Evolutionary conservation across 2,888 invertebrate genomes (phyloP).

Genomic region (Andrena flavipes): DNA sequence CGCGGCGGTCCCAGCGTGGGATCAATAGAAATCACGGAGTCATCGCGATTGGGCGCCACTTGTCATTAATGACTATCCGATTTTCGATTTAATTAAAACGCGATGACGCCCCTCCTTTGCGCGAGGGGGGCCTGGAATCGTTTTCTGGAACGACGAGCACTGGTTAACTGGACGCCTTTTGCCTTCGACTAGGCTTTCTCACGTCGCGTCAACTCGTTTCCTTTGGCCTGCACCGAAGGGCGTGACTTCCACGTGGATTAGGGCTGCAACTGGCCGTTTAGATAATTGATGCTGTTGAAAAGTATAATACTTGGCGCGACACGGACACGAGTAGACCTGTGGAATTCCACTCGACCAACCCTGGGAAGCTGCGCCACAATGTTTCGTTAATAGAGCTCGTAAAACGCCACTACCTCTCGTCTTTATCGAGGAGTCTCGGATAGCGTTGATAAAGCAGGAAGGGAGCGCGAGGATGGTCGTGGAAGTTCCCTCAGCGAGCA

Average conservation of each 20-base stretch:
- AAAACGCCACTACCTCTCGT: background rate
- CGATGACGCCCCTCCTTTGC: slow-evolving; percentile 76
- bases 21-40: slow-evolving; percentile 83
- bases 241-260: slow-evolving; percentile 13
- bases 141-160: slow-evolving; percentile 16
- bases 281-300: background rate
- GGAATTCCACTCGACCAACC: background rate
- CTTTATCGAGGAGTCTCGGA: background rate
- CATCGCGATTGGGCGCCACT: slow-evolving; percentile 84
- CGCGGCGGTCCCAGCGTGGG: slow-evolving; percentile 72
- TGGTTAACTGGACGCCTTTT: background rate
- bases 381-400: background rate
- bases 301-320: background rate
- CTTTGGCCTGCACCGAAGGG: slow-evolving; percentile 15
- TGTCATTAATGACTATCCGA: slow-evolving; percentile 84
- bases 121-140: background rate
- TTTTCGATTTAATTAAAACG: slow-evolving; percentile 84
- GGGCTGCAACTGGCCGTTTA: background rate
- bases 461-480: background rate
- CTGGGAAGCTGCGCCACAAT: background rate
- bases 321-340: background rate
- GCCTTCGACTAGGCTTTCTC: background rate
- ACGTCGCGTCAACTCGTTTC: background rate
- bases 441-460: background rate
- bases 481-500: background rate